Evolutionary conservation across 2,888 invertebrate species (phyloP), one percentile per base, ranked within the genome.

Genomic region (Drosophila infuscata): DNA sequence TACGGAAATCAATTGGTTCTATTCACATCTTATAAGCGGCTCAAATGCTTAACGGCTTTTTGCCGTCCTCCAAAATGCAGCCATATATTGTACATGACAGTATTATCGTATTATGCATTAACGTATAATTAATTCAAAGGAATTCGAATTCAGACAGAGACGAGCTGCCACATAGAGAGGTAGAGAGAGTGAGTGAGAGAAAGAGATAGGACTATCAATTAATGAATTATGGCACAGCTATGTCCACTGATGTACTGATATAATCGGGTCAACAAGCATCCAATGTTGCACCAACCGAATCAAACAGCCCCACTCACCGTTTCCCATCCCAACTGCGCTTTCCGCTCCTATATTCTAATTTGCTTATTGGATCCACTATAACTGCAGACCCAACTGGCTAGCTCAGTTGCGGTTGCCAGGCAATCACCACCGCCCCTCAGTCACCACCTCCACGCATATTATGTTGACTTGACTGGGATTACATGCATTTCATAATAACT

Each of bases 191-290:
- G 12, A 41, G 3, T 20, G 12, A 53, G 46, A 25, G 33, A 25
- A 12, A 8, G 20, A 29, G 48, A 8, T 30, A 36, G 0, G 20
- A 15, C 4, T 35, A 57, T 41, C 79, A 84, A 83, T 88, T 88
- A 88, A 82, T 79, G 65, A 85, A 80, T 83, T 77, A 83, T 84
- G 69, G 62, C 61, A 61, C 58, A 74, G 65, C 65, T 74, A 65
- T 70, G 57, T 76, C 3, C n/a, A 11, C 3, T 17, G 17, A 17
- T 36, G 29, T 36, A 29, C 29, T 12, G 29, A n/a, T 8, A n/a
- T n/a, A 38, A 29, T 59, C n/a, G 65, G 54, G 58, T 41, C 48
- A 69, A 57, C 56, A 38, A 49, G 51, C 36, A 46, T 8, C 25
- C 25, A 25, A 46, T 46, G 46, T 15, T 46, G 11, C 25, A 17